phyloP scores from a whole-genome alignment of 2,888 invertebrate genomes.

The Chelonus formosanus region DNA sequence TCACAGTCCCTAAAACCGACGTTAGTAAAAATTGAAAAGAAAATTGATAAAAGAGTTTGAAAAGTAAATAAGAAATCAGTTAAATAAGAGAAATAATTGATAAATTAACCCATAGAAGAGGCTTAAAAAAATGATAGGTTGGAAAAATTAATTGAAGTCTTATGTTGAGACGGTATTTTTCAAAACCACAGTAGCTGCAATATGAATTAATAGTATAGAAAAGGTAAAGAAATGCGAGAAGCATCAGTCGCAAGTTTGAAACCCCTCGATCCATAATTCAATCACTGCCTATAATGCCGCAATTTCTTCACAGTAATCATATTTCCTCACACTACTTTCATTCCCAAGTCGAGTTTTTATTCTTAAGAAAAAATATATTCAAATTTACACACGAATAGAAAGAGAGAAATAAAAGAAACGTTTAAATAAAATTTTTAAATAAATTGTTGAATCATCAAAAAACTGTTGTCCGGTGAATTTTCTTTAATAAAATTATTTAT shows the following conservation, averaged over 20 bases:
- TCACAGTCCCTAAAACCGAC: not conserved
- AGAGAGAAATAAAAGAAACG: too few relatives aligned
- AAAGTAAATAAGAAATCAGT: too few relatives aligned
- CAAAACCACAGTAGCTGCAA: constrained; percentile 40
- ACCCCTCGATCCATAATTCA: constrained; percentile 58
- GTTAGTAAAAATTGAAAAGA: constrained; percentile 21
- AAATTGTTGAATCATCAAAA: too few relatives aligned
- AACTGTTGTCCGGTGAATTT: too few relatives aligned
- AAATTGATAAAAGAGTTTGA: constrained; percentile 8
- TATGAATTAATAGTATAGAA: constrained; percentile 16
- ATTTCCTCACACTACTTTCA: constrained; percentile 51
- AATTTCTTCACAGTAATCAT: constrained; percentile 62
- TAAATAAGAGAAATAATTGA: too few relatives aligned
- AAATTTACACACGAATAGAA: too few relatives aligned
- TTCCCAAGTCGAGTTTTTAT: constrained; percentile 33
- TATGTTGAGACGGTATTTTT: constrained; percentile 53
- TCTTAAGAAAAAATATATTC: constrained; percentile 8
- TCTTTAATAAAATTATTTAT: too few relatives aligned
- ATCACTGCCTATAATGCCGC: constrained; percentile 63
- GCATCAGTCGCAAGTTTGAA: constrained; percentile 47
- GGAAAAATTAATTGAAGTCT: constrained; percentile 59
- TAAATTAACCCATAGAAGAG: too few relatives aligned
- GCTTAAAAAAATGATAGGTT: constrained; percentile 19
- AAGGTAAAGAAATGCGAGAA: constrained; percentile 38
- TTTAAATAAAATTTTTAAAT: too few relatives aligned